These are phyloP conservation scores for Mimumesa dahlbomi DNA, from an alignment of 2,888 invertebrate genomes.

Conservation along the genomic window DNA sequence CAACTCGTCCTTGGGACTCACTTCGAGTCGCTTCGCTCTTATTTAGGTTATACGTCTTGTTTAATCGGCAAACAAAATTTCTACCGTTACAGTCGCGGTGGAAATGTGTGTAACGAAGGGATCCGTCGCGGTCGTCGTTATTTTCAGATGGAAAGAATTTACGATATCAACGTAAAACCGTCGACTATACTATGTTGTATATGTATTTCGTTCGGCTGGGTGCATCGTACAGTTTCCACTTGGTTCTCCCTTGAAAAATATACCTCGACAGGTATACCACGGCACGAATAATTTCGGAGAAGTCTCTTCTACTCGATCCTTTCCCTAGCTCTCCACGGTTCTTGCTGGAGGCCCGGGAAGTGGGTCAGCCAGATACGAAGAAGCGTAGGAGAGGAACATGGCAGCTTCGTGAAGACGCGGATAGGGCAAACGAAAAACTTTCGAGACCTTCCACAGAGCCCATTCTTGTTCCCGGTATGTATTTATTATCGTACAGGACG, in stretches of 20 bases:
- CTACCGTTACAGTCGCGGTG: constrained; percentile 18
- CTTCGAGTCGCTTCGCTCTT: constrained; percentile 41
- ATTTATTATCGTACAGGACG: no score
- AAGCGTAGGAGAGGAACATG: constrained; percentile 58
- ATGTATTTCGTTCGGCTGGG: no score
- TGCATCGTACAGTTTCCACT: no score
- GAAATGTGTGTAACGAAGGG: not conserved
- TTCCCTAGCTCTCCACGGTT: constrained; percentile 58
- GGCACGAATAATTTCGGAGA: constrained; percentile 59
- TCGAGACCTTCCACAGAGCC: constrained; percentile 36
- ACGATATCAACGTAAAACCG: no score
- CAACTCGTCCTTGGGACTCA: constrained; percentile 47
- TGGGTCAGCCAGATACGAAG: constrained; percentile 71
- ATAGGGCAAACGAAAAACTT: constrained; percentile 45
- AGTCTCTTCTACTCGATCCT: constrained; percentile 47
- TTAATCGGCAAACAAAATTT: constrained; percentile 58
- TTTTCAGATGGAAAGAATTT: not conserved
- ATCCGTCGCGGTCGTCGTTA: not conserved
- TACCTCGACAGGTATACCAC: constrained; percentile 1
- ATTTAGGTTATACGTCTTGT: constrained; percentile 61
- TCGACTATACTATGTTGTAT: no score
- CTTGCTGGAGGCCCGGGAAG: constrained; percentile 60
- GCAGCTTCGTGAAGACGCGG: constrained; percentile 43
- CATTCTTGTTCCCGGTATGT: constrained; percentile 25
- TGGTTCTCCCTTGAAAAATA: no score